Evolutionary conservation across 1,140 invertebrate genomes (phyloP).

Genomic region (Drosophila guanche): DNA sequence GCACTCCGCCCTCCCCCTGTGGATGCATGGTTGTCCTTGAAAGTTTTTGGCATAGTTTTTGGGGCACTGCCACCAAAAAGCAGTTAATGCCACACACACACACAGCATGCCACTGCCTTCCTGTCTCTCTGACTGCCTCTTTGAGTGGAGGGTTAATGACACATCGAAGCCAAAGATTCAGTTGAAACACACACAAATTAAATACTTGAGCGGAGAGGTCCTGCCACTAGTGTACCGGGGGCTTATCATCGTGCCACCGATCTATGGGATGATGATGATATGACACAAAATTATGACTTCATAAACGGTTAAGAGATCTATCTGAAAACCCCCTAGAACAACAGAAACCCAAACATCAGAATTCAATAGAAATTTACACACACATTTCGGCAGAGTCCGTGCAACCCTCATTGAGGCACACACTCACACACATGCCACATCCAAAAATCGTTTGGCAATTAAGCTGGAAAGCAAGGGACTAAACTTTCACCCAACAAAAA

Average conservation of each 20-base stretch:
- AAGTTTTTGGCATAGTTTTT: conserved; percentile 83
- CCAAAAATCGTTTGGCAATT: conserved; percentile 64
- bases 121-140: not conserved
- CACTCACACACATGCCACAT: conserved; percentile 7
- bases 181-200: conserved; percentile 50
- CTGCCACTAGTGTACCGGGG: not conserved
- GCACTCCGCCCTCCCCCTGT: not conserved
- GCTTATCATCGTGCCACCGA: conserved; percentile 66
- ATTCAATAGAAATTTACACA: conserved; percentile 70
- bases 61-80: conserved; percentile 34
- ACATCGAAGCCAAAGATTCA: conserved; percentile 37
- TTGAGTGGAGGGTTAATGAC: conserved; percentile 61
- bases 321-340: conserved; percentile 26
- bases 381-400: conserved; percentile 28
- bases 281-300: conserved; percentile 78
- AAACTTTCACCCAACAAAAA: conserved; percentile 33
- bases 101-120: not conserved
- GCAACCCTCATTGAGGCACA: conserved; percentile 2
- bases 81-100: conserved; percentile 48
- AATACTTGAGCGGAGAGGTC: conserved; percentile 41
- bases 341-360: conserved; percentile 3
- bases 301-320: conserved; percentile 55
- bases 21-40: conserved; percentile 75
- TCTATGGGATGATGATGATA: conserved; percentile 61
- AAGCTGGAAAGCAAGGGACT: conserved; percentile 47